phyloP scores from a whole-genome alignment of 2,797 vertebrate species.

The Chloroceryle inda region DNA sequence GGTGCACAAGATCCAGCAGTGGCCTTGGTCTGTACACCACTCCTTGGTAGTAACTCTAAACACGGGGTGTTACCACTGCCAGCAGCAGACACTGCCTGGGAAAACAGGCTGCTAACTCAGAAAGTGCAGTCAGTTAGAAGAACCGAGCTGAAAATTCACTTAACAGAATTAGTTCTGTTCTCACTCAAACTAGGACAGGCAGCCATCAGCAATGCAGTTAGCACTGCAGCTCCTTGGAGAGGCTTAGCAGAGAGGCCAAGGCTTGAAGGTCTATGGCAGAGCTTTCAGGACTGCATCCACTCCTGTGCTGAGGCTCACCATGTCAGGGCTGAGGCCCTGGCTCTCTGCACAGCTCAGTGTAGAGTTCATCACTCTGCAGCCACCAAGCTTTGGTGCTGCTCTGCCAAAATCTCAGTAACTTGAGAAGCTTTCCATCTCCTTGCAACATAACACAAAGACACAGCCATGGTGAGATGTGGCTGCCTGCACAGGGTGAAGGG shows the following conservation, averaged over 20 bases:
- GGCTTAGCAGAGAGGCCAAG: neutral
- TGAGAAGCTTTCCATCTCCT: neutral
- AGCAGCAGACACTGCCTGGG: no score
- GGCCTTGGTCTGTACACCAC: no score
- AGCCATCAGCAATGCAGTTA: neutral
- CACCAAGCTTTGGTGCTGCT: neutral
- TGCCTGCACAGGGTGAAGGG: accelerated
- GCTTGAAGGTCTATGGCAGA: neutral
- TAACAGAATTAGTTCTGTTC: no score
- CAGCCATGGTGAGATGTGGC: accelerated
- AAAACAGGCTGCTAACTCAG: no score
- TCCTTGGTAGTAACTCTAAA: no score
- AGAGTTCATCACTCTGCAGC: neutral
- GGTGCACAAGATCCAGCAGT: no score
- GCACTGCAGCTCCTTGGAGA: neutral
- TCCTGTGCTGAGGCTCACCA: neutral
- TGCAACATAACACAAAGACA: neutral
- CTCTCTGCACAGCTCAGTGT: accelerated
- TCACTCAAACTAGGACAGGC: no score
- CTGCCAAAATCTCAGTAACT: neutral
- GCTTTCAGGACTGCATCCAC: neutral
- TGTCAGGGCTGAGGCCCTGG: neutral
- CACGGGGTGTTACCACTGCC: no score
- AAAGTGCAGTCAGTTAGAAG: no score
- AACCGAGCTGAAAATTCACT: no score